Evolutionary conservation across 2,797 vertebrate species (phyloP), one percentile per base, ranked within the genome.

Genomic region (Rhincodon typus): DNA sequence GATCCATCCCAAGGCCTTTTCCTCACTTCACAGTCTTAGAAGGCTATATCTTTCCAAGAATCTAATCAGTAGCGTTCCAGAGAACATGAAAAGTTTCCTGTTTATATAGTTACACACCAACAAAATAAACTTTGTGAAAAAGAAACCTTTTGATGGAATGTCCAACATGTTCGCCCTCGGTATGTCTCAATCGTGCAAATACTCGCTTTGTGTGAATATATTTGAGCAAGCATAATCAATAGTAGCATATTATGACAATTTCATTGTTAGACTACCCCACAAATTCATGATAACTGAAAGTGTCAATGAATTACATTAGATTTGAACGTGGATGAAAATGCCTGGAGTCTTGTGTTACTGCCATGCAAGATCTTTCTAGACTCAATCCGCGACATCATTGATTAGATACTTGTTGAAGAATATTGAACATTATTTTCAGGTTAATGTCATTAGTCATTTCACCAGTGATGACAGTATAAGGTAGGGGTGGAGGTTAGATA

Each of bases 41-140:
- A 23, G 94, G 27, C 2, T 95, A 1, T 95, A 95, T 42, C 94
- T 95, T 42, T 74, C 94, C 94, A 95, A 95, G 70, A 95, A 95
- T 38, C 94, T 74, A 42, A 72, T 95, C 69, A 95, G 46, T 10
- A 38, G 1, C 0, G 46, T 95, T 67, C 94, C 94, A 50, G 69
- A 53, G 34, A 95, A 74, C 67, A 95, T 95, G n/a, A n/a, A n/a
- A n/a, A n/a, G n/a, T n/a, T n/a, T n/a, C n/a, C n/a, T n/a, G n/a
- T n/a, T n/a, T n/a, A n/a, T n/a, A n/a, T n/a, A n/a, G n/a, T n/a
- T n/a, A n/a, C n/a, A n/a, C n/a, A n/a, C n/a, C n/a, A 95, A 95
- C 94, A 95, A 53, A 74, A 95, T 95, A 53, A 95, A 77, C 13
- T 95, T 19, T 74, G 94, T 95, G 94, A 77, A 95, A 53, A 95